Percentiles rank a stretch among this genome's conserved stretches.
Evolutionary conservation across 2,113 vertebrate genomes (phyloP).

Genomic region (Peromyscus leucopus): DNA sequence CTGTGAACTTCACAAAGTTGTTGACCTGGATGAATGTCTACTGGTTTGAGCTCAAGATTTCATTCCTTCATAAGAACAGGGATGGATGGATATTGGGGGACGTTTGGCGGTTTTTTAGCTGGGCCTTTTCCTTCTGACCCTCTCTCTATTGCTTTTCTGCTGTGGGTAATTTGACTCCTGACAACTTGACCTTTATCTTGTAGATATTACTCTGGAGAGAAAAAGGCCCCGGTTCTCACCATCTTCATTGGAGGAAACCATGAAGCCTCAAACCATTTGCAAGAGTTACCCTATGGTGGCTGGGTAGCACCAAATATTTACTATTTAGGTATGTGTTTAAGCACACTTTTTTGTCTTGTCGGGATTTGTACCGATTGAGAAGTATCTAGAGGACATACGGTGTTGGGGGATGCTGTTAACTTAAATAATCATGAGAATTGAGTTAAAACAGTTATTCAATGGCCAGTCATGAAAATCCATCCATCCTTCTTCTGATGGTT

Average conservation of each 20-base stretch:
- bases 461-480: background rate
- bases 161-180: background rate
- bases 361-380: constrained; percentile 25
- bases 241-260: constrained; percentile 99
- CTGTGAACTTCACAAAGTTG: background rate
- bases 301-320: constrained; percentile 99
- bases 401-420: constrained; percentile 37
- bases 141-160: constrained; percentile 27
- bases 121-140: background rate
- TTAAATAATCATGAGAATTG: constrained; percentile 47
- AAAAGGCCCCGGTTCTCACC: constrained; percentile 95
- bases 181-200: constrained; percentile 51
- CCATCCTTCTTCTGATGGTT: background rate
- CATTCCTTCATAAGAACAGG: background rate
- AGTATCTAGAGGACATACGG: background rate
- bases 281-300: constrained; percentile 97
- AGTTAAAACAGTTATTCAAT: constrained; percentile 45
- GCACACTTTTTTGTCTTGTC: background rate
- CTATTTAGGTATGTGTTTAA: constrained; percentile 92
- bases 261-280: constrained; percentile 97
- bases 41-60: background rate
- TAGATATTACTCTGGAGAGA: constrained; percentile 98
- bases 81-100: background rate
- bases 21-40: background rate
- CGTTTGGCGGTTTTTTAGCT: background rate